Percentiles rank a stretch among this genome's conserved stretches.
These are phyloP conservation scores for Lepidurus apus DNA, from an alignment of 1,140 invertebrate species.

Conservation along the genomic window DNA sequence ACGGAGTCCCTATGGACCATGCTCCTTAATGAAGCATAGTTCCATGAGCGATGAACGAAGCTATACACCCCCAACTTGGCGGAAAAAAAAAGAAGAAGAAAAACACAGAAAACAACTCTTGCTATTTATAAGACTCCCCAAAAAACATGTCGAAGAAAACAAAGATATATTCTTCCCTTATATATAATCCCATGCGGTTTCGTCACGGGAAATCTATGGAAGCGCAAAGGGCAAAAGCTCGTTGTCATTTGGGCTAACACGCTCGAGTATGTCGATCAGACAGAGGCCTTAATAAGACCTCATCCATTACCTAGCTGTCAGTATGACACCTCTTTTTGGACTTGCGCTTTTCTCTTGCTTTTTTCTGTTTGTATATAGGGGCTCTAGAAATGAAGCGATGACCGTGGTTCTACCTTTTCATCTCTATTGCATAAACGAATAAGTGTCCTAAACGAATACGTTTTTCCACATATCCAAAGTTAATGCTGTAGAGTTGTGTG, in stretches of 20 bases:
- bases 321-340: neutral
- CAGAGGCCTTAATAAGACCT: neutral
- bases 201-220: no score
- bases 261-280: neutral
- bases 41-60: slow-evolving; percentile 8
- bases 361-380: neutral
- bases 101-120: no score
- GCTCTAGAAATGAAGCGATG: neutral
- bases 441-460: no score
- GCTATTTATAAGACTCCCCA: no score
- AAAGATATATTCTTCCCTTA: no score
- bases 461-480: no score
- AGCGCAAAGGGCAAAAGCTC: neutral
- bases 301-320: neutral
- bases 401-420: neutral
- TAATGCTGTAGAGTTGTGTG: no score
- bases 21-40: neutral
- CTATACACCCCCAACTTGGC: neutral
- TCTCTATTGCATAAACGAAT: no score
- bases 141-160: no score
- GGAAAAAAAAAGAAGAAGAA: no score
- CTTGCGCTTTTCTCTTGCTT: neutral
- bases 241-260: neutral
- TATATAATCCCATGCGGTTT: no score
- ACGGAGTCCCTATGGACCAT: slow-evolving; percentile 14